Base-by-base conservation (phyloP, 2,888 invertebrate genomes). In the Tenthredo mesomela region DNA sequence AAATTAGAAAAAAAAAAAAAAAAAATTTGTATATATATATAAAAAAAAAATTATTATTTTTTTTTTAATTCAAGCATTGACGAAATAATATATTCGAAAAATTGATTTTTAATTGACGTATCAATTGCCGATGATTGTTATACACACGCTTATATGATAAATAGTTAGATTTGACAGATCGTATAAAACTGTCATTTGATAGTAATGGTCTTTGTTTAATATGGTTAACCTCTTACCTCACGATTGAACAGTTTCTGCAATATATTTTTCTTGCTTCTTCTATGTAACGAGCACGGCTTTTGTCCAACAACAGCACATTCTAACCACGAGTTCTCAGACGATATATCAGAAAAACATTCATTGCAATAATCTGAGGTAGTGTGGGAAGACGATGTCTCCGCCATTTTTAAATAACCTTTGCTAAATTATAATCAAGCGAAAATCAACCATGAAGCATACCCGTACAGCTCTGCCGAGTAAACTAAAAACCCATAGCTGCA, bases 181-280 rank as follows among this genome's bases (percentile, higher is more conserved):
- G 83, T 75, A 75, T 80, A 80, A 86, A 86, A 70, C 87, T 88
- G 89, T 89, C 89, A 90, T 86, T 86, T 84, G 80, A 85, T n/a
- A 85, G 85, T 88, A 87, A 87, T 86, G 82, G 85, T 82, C 86
- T 86, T 87, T 85, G 85, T 85, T 89, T 88, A 83, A 88, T 88
- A 88, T 88, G 89, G 88, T 90, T 89, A 89, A 89, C 87, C 87
- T 93, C 94, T 94, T 92, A 95, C 95, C 95, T 95, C 95, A 91
- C 95, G 94, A 91, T 95, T 95, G 90, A 95, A 94, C 90, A 95
- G 93, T 93, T 95, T 95, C 93, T 92, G 93, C 85, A 92, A 89
- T 87, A 93, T 91, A 89, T 92, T 91, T 86, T 89, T 90, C 87
- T 91, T 91, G 77, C 87, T 92, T 82, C 89, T 90, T 43, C 89